phyloP scores from a whole-genome alignment of 2,797 vertebrate species.

The Balearica regulorum region DNA sequence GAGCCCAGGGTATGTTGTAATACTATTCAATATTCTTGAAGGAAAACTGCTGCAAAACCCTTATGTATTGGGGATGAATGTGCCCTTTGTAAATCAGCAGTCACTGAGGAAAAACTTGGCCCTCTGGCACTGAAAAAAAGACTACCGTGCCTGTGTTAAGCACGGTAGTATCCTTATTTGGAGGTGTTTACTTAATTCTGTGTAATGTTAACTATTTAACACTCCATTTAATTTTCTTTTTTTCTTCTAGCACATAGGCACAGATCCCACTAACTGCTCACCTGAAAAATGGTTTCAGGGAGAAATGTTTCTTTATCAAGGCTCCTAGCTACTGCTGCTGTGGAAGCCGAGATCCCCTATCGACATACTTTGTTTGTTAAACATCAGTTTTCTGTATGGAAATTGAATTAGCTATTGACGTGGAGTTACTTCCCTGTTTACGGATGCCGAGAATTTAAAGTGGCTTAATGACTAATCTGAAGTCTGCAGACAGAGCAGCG shows the following conservation, averaged over 20 bases:
- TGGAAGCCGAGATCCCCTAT: background rate
- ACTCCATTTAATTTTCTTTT: background rate
- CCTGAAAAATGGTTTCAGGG: background rate
- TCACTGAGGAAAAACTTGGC: background rate
- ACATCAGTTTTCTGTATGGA: background rate
- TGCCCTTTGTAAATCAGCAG: conserved; percentile 11
- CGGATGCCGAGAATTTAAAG: background rate
- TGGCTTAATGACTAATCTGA: conserved; percentile 32
- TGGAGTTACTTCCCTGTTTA: conserved; percentile 32
- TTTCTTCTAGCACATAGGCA: background rate
- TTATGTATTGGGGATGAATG: background rate
- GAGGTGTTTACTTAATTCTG: background rate
- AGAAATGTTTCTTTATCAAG: background rate
- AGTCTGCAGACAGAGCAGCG: background rate
- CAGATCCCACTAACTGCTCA: background rate
- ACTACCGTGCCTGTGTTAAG: background rate
- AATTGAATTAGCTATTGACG: background rate
- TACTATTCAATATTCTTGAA: conserved; percentile 24
- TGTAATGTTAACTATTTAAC: background rate
- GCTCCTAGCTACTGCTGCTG: background rate
- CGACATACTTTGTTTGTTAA: background rate
- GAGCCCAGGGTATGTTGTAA: conserved; percentile 16
- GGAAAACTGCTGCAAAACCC: conserved; percentile 11
- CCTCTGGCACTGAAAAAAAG: background rate
- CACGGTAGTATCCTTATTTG: background rate